phyloP scores from a whole-genome alignment of 2,888 invertebrate genomes.

The Antheraea assamensis region DNA sequence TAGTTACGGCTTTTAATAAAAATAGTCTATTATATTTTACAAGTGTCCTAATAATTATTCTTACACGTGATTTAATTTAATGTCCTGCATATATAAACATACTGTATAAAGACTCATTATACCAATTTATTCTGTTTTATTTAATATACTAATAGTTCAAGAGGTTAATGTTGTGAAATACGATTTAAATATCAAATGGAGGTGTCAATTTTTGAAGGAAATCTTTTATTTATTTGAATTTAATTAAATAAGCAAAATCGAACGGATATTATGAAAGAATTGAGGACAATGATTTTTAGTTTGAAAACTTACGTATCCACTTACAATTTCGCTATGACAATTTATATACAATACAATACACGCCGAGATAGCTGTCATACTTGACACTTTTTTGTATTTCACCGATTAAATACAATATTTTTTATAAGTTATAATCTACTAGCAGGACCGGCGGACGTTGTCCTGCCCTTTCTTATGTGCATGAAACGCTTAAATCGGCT shows the following conservation, averaged over 20 bases:
- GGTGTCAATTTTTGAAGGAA: not conserved
- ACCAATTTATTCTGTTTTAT: not conserved
- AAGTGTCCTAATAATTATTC: too few species aligned
- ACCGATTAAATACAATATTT: too few species aligned
- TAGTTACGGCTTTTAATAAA: too few species aligned
- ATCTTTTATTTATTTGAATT: not conserved
- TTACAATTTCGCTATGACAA: not conserved
- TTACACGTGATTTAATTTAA: too few species aligned
- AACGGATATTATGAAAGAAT: not conserved
- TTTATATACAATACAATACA: too few species aligned
- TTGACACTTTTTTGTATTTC: too few species aligned
- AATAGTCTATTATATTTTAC: too few species aligned
- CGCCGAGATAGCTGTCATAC: too few species aligned
- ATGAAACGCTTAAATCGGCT: too few species aligned
- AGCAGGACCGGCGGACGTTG: too few species aligned
- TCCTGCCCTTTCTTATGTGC: too few species aligned
- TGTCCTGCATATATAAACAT: not conserved
- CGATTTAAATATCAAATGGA: not conserved
- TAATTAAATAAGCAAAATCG: not conserved
- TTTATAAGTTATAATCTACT: too few species aligned
- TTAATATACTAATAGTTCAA: not conserved
- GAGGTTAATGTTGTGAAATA: not conserved
- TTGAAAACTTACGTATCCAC: not conserved
- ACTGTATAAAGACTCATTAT: not conserved
- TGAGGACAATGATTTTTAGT: not conserved